Conservation (phyloP, 2,797 vertebrate species). For the Paratrypauchen microcephalus region DNA sequence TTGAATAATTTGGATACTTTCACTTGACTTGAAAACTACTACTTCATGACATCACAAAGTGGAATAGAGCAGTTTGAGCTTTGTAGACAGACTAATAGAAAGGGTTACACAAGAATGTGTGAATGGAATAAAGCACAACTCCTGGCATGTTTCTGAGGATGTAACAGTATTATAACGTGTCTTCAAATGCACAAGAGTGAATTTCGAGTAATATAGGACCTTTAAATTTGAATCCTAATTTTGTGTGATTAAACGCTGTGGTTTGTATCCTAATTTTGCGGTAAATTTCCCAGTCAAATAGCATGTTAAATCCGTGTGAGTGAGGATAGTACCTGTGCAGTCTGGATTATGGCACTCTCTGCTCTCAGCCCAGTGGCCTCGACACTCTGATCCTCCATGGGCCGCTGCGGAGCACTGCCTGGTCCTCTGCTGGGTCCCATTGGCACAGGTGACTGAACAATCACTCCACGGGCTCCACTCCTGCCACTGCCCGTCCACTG, state of each 20-base stretch:
- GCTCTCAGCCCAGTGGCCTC: conserved; percentile 98
- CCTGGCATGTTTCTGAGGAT: no score
- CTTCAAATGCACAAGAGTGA: no score
- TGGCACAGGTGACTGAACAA: conserved; percentile 97
- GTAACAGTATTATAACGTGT: no score
- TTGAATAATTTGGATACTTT: no score
- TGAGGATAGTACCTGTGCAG: conserved; percentile 88
- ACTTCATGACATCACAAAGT: no score
- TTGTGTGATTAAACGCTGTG: conserved; percentile 1
- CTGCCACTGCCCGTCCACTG: conserved; percentile 99
- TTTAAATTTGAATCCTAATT: background rate
- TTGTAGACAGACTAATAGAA: no score
- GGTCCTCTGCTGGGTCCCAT: conserved; percentile 96
- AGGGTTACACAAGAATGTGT: no score
- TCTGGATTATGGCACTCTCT: conserved; percentile 96
- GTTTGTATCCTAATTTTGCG: conserved; percentile 49
- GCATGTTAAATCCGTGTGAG: conserved; percentile 63
- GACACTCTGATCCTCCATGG: conserved; percentile 96
- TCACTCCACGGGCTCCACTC: conserved; percentile 98
- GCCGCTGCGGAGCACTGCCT: conserved; percentile 93
- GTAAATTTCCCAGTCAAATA: conserved; percentile 36
- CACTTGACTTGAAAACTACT: no score
- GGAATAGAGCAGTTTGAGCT: no score
- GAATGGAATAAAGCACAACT: no score
- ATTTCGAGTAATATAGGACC: no score